Evolutionary conservation across 2,888 invertebrate species (phyloP).

Genomic region (Drosophila histrio): DNA sequence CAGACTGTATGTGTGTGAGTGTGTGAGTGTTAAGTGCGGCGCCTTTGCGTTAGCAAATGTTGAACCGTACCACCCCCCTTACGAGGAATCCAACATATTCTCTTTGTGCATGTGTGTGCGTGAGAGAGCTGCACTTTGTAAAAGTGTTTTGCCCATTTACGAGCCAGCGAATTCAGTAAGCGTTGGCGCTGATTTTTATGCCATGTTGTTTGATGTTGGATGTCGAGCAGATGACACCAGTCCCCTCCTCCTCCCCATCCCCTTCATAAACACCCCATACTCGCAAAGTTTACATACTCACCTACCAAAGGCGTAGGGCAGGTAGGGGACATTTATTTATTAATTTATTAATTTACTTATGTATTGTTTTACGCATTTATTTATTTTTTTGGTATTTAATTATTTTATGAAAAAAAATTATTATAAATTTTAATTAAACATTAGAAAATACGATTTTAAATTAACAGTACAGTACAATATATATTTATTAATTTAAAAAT

Average conservation of each 20-base stretch:
- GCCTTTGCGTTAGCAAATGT: constrained; percentile 66
- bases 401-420: no score
- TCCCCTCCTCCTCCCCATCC: background rate
- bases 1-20: background rate
- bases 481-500: no score
- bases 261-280: no score
- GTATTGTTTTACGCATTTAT: no score
- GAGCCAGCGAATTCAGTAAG: constrained; percentile 62
- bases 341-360: no score
- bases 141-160: constrained; percentile 79
- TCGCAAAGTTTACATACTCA: no score
- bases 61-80: constrained; percentile 3
- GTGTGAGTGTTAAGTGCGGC: constrained; percentile 68
- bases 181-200: constrained; percentile 72
- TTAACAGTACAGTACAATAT: no score
- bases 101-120: constrained; percentile 23
- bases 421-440: no score
- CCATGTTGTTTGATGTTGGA: constrained; percentile 68
- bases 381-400: no score
- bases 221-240: constrained; percentile 22
- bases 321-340: no score
- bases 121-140: constrained; percentile 69
- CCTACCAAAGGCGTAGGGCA: no score
- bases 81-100: constrained; percentile 16
- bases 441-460: no score